Conservation (phyloP, 2,888 invertebrate species). For the Sisyra nigra region DNA sequence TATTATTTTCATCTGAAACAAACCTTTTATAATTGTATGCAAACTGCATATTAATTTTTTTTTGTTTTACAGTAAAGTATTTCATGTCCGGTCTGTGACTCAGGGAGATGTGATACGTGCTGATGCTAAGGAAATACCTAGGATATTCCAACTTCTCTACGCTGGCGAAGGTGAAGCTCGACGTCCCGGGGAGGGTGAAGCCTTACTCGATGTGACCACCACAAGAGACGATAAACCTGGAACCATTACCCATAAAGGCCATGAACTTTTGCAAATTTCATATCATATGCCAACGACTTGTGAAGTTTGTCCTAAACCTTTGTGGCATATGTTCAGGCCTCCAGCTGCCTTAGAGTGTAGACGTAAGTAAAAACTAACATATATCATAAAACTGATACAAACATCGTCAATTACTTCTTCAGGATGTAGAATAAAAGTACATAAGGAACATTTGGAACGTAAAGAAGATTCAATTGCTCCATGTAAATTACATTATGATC, state of each 20-base stretch:
- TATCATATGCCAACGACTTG: conserved; percentile 98
- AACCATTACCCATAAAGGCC: conserved; percentile 70
- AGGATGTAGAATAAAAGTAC: conserved; percentile 95
- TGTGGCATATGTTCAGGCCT: conserved; percentile 96
- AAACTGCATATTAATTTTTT: too few species aligned
- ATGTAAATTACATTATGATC: conserved; percentile 93
- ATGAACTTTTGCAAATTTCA: conserved; percentile 90
- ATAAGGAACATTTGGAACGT: conserved; percentile 86
- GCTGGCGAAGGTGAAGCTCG: conserved; percentile 92
- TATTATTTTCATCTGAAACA: too few species aligned
- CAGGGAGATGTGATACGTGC: conserved; percentile 98
- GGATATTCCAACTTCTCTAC: conserved; percentile 93
- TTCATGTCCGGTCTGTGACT: conserved; percentile 95
- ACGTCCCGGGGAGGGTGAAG: conserved; percentile 51
- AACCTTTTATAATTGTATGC: too few species aligned
- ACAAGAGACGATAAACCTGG: conserved; percentile 39
- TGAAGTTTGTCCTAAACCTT: conserved; percentile 91
- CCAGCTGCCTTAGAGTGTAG: conserved; percentile 95
- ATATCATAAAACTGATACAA: not conserved
- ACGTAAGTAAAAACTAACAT: conserved; percentile 38
- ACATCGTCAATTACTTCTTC: conserved; percentile 14
- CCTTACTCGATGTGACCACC: conserved; percentile 37
- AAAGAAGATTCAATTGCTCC: conserved; percentile 78
- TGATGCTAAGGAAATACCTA: conserved; percentile 96
- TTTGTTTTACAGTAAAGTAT: conserved; percentile 67